Conservation (phyloP, 23 tunicate species). For the Corella eumyota region DNA sequence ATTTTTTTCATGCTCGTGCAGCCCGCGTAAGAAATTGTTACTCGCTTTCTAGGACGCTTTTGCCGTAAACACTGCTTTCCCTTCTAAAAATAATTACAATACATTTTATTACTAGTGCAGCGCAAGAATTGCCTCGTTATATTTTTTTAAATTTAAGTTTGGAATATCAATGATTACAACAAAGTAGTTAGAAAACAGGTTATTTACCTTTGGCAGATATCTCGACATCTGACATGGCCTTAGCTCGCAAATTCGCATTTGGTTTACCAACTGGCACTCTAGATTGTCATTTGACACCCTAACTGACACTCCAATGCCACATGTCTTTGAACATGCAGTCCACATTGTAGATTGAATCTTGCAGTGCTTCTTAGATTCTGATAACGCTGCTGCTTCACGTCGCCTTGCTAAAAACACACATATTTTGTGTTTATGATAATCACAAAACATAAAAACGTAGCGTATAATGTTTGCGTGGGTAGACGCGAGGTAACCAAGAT, state of each 20-base stretch:
- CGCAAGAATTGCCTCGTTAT: neutral
- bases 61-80: constrained; percentile 49
- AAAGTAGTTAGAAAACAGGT: no score
- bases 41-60: constrained; percentile 30
- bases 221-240: constrained; percentile 42
- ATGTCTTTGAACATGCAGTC: constrained; percentile 68
- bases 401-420: no score
- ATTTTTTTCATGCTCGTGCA: constrained; percentile 44
- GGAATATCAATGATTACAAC: no score
- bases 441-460: no score
- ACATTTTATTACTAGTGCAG: neutral
- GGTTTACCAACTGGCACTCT: constrained; percentile 25
- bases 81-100: constrained; percentile 28
- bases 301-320: constrained; percentile 63
- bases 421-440: no score
- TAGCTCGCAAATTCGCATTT: constrained; percentile 39
- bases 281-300: constrained; percentile 53
- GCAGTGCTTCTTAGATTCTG: no score
- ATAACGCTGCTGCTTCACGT: no score
- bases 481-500: no score
- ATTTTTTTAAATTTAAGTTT: neutral
- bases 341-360: constrained; percentile 39
- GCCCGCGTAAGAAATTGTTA: constrained; percentile 40
- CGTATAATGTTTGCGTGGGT: no score
- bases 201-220: constrained; percentile 53